phyloP scores from a whole-genome alignment of 2,888 invertebrate species.

The Nemoura dubitans region DNA sequence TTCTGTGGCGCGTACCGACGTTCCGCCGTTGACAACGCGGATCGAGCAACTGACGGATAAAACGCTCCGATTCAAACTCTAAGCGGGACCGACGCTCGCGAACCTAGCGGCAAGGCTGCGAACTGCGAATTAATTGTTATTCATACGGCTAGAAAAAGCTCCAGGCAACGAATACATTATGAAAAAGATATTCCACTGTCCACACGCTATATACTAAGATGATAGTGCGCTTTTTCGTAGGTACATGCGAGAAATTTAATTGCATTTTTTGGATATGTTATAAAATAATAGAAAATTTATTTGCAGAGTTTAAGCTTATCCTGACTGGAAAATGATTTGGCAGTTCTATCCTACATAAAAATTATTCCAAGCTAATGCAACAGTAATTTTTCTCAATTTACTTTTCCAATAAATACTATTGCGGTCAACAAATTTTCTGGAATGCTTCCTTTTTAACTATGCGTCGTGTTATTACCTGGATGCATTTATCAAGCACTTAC shows the following conservation, averaged over 20 bases:
- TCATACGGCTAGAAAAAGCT: conserved; percentile 23
- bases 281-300: no score
- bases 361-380: no score
- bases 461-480: background rate
- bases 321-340: no score
- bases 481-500: background rate
- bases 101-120: conserved; percentile 41
- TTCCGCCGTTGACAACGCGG: background rate
- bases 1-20: conserved; percentile 9
- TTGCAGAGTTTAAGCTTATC: no score
- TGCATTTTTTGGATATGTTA: no score
- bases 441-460: no score
- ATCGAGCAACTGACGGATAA: background rate
- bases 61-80: conserved; percentile 20
- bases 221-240: background rate
- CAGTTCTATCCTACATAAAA: no score
- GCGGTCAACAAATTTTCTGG: no score
- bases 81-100: conserved; percentile 42
- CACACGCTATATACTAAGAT: conserved; percentile 19
- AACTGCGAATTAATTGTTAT: conserved; percentile 35
- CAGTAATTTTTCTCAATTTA: no score
- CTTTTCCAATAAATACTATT: no score
- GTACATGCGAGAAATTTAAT: no score
- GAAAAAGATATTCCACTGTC: background rate
- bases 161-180: background rate